Evolutionary conservation across 2,888 invertebrate species (phyloP).

Genomic region (Drosophila percnosoma): DNA sequence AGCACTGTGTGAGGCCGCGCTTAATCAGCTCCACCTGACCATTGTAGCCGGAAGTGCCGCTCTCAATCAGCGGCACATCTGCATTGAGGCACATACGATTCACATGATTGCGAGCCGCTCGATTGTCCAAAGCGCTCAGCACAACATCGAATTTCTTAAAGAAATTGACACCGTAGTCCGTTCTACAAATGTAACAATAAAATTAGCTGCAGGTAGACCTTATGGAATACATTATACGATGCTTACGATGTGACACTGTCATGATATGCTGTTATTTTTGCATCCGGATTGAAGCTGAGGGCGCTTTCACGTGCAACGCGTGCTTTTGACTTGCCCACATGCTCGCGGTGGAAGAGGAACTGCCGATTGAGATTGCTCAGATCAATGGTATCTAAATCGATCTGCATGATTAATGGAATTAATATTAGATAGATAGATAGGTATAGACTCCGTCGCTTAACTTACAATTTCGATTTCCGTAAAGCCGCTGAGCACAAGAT

Average conservation of each 20-base stretch:
- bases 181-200: conserved; percentile 86
- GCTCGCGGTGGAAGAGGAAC: conserved; percentile 98
- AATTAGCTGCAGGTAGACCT: background rate
- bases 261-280: conserved; percentile 95
- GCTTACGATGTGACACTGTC: conserved; percentile 96
- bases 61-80: conserved; percentile 96
- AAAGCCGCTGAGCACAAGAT: conserved; percentile 97
- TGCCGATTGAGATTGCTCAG: conserved; percentile 99
- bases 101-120: conserved; percentile 98
- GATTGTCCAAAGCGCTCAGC: conserved; percentile 98
- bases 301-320: conserved; percentile 96
- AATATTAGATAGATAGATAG: background rate
- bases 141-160: conserved; percentile 96
- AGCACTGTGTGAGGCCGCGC: conserved; percentile 96
- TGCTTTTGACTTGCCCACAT: conserved; percentile 99
- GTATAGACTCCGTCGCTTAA: conserved; percentile 52
- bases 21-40: conserved; percentile 97
- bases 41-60: conserved; percentile 98
- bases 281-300: conserved; percentile 93
- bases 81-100: conserved; percentile 99
- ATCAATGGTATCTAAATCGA: conserved; percentile 99
- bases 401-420: conserved; percentile 86
- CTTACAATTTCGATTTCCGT: conserved; percentile 96
- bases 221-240: background rate
- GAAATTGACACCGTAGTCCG: conserved; percentile 95